Conservation (phyloP, 2,113 vertebrate genomes). For the Urocynchramus pylzowi region DNA sequence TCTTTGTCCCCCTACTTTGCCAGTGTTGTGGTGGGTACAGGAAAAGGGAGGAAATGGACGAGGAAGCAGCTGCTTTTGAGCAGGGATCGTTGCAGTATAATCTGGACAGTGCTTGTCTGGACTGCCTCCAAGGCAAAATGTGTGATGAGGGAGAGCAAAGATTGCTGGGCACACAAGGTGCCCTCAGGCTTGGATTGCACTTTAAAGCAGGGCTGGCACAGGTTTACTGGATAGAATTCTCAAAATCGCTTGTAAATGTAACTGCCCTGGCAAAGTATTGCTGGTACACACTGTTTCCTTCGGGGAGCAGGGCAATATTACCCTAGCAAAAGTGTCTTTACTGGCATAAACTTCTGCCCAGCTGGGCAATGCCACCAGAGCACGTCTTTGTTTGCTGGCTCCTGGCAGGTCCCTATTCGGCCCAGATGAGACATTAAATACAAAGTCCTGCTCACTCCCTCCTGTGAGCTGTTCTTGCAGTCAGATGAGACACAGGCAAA, state of each 20-base stretch:
- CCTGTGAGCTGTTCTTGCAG: not conserved
- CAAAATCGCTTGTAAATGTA: not conserved
- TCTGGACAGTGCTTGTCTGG: not conserved
- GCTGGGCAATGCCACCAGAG: not conserved
- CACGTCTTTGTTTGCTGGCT: not conserved
- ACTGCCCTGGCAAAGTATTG: not conserved
- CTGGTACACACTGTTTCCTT: not conserved
- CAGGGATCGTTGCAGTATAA: not conserved
- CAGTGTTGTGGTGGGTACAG: not conserved
- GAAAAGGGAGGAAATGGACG: not conserved
- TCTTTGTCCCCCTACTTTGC: not conserved
- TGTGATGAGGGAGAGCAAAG: not conserved
- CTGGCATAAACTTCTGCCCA: not conserved
- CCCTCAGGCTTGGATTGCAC: not conserved
- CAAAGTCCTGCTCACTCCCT: not conserved
- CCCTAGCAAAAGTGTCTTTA: not conserved
- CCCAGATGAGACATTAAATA: not conserved
- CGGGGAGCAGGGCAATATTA: not conserved
- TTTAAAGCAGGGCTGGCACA: not conserved
- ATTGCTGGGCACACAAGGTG: not conserved
- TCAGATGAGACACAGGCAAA: not conserved
- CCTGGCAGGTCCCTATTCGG: not conserved
- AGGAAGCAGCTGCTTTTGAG: constrained; percentile 29
- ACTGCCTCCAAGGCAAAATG: not conserved
- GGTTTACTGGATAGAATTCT: not conserved